Percentiles rank a stretch among this genome's conserved stretches.
phyloP scores from a whole-genome alignment of 2,888 invertebrate species.

The Asteroscopus sphinx region DNA sequence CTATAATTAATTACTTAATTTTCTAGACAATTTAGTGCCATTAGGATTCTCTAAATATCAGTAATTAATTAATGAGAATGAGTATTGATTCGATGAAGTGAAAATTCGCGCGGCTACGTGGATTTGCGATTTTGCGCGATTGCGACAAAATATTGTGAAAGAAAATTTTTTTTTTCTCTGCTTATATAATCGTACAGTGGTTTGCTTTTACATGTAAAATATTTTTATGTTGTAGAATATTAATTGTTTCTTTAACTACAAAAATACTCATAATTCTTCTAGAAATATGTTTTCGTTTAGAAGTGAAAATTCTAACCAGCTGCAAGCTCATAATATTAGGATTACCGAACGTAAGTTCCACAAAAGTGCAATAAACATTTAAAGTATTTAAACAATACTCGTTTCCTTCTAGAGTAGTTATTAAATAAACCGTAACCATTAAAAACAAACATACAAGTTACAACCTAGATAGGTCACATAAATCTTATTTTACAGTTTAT shows the following conservation, averaged over 20 bases:
- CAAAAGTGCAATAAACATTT: neutral
- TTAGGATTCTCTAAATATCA: slow-evolving; percentile 28
- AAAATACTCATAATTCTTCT: slow-evolving; percentile 13
- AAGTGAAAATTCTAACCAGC: slow-evolving; percentile 73
- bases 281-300: slow-evolving; percentile 76
- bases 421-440: neutral
- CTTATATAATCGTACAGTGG: slow-evolving; percentile 42
- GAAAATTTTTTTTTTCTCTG: slow-evolving; percentile 32
- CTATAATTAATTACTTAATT: slow-evolving; percentile 75
- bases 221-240: slow-evolving; percentile 12
- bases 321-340: slow-evolving; percentile 76
- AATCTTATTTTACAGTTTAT: too few relatives aligned
- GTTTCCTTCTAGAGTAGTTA: neutral
- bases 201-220: slow-evolving; percentile 18
- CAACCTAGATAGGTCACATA: too few relatives aligned
- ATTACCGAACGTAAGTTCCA: slow-evolving; percentile 73
- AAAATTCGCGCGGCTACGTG: slow-evolving; percentile 74
- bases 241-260: neutral
- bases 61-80: slow-evolving; percentile 65
- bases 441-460: neutral
- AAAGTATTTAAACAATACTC: neutral
- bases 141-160: slow-evolving; percentile 46
- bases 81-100: slow-evolving; percentile 57
- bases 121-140: slow-evolving; percentile 62
- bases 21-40: slow-evolving; percentile 51